Conservation (phyloP, 2,888 invertebrate species). For the Cephus spinipes region DNA sequence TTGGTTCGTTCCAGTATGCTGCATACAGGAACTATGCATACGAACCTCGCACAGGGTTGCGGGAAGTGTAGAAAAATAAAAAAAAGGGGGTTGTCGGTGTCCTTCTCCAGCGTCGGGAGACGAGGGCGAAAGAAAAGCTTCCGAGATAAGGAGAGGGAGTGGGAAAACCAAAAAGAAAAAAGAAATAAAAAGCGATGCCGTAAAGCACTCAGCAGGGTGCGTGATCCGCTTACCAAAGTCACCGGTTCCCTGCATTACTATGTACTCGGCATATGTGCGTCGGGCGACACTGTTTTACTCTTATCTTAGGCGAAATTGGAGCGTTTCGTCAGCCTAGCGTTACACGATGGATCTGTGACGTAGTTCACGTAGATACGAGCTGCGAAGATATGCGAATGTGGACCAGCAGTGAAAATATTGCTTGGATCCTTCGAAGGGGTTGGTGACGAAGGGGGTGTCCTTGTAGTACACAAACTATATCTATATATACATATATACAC, state of each 20-base stretch:
- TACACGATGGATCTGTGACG: too few species aligned
- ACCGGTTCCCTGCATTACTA: conserved; percentile 22
- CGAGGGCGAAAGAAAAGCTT: conserved; percentile 13
- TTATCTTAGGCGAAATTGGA: conserved; percentile 13
- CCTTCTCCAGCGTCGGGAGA: conserved; percentile 2
- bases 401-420: not conserved
- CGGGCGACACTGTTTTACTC: conserved; percentile 4
- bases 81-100: not conserved
- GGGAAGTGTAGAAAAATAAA: not conserved
- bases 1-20: not conserved
- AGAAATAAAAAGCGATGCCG: conserved; percentile 56
- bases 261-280: conserved; percentile 1
- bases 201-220: conserved; percentile 64
- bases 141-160: conserved; percentile 20
- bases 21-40: conserved; percentile 3
- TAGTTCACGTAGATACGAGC: too few species aligned
- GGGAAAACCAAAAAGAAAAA: conserved; percentile 30
- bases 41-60: not conserved
- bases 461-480: too few species aligned
- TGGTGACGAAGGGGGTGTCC: too few species aligned
- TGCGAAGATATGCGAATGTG: not conserved
- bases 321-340: conserved; percentile 10
- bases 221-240: conserved; percentile 64
- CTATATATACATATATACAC: not conserved
- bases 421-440: not conserved